Evolutionary conservation across 2,888 invertebrate genomes (phyloP), one percentile per base, ranked within the genome.

Genomic region (Melanotus villosus): DNA sequence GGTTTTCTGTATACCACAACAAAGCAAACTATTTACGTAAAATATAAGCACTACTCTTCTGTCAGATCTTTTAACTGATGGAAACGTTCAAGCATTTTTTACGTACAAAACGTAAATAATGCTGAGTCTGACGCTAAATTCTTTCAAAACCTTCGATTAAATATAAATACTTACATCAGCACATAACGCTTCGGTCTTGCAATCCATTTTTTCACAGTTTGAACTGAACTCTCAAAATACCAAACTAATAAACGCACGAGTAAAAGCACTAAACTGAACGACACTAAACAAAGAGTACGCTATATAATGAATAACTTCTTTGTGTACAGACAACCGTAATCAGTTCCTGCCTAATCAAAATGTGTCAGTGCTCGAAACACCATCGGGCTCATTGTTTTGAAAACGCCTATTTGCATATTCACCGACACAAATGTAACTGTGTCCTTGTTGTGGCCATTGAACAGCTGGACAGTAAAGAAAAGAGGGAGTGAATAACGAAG

Each of bases 391-490:
- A 69, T 65, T 69, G 69, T 69, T 69, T 69, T 65, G 59, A 59
- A 69, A 67, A 65, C 47, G 50, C 54, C 14, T 23, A 45, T 47
- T 62, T 58, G 59, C 60, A 50, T 56, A 56, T 41, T 43, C 36
- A 36, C 50, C 47, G 30, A 52, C 64, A 68, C 63, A 54, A 64
- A 34, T 58, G 63, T 64, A 64, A 59, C 58, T 30, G 58, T 52
- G 68, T 68, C 68, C 68, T 68, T 68, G 68, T 63, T 21, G 63
- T 58, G 64, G 58, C 50, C 68, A 45, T 63, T 57, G 56, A 56
- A 38, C 54, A 41, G 32, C 34, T 36, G 30, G 18, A 54, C 41
- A 57, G 16, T 45, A 63, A 47, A 26, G 50, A 19, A 57, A 52
- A 54, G 60, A 43, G 60, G 34, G 66, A 66, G 54, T 38, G 60